Evolutionary conservation across 2,797 vertebrate genomes (phyloP).

Genomic region (Danio aesculapii): DNA sequence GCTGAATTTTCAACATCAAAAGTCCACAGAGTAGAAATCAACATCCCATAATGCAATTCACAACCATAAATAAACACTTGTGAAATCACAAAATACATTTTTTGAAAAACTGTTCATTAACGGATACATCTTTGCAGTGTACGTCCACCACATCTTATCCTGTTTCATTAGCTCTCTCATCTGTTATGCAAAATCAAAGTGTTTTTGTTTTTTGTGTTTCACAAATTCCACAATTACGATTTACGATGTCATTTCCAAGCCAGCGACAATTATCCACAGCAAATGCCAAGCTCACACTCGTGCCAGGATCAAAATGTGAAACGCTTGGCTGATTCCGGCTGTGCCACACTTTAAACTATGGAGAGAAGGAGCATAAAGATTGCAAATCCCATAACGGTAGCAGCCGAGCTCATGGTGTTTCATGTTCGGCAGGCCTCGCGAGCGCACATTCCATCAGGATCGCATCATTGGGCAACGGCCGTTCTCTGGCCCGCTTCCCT

Average conservation of each 20-base stretch:
- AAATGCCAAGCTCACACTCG: slow-evolving; percentile 30
- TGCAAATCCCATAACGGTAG: slow-evolving; percentile 51
- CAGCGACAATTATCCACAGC: slow-evolving; percentile 44
- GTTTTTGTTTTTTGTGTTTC: not conserved
- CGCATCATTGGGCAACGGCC: slow-evolving; percentile 41
- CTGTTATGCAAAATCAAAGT: slow-evolving; percentile 25
- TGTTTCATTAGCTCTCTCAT: slow-evolving; percentile 4
- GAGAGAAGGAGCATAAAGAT: slow-evolving; percentile 17
- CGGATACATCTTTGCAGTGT: no score
- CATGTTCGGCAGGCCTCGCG: slow-evolving; percentile 33
- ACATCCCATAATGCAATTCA: no score
- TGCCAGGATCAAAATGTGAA: not conserved
- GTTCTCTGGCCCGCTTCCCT: slow-evolving; percentile 44
- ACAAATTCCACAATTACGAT: slow-evolving; percentile 31
- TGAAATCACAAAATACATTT: no score
- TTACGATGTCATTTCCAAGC: slow-evolving; percentile 24
- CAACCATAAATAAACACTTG: no score
- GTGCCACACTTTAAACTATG: slow-evolving; percentile 3
- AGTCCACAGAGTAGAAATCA: no score
- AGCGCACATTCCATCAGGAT: slow-evolving; percentile 53
- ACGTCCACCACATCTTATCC: not conserved
- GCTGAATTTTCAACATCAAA: no score
- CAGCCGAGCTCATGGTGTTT: slow-evolving; percentile 15
- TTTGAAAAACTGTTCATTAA: no score
- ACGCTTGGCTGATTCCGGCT: slow-evolving; percentile 14